Evolutionary conservation across 2,113 vertebrate genomes (phyloP).

Genomic region (Sprattus sprattus): DNA sequence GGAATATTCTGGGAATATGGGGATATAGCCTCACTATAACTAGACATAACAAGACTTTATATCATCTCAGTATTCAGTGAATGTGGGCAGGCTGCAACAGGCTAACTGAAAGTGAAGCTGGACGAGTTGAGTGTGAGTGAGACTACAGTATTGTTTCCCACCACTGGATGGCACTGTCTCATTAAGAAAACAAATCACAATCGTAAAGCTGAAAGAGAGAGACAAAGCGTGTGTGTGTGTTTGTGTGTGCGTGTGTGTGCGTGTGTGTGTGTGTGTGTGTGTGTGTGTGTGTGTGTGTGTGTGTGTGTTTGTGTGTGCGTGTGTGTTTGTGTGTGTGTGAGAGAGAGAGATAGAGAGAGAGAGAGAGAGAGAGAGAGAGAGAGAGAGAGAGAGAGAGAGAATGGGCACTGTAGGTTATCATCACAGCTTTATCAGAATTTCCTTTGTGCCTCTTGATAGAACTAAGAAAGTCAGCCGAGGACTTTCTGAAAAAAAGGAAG

Average conservation of each 20-base stretch:
- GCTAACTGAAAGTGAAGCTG: background rate
- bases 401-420: background rate
- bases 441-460: background rate
- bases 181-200: background rate
- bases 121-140: background rate
- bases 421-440: background rate
- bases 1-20: background rate
- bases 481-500: background rate
- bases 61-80: background rate
- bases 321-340: background rate
- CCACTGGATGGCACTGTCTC: constrained; percentile 7
- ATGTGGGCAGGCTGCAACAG: background rate
- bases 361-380: background rate
- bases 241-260: background rate
- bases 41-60: background rate
- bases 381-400: background rate
- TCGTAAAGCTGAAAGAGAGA: background rate
- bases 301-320: too few species aligned
- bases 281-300: background rate
- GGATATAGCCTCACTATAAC: background rate
- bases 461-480: background rate
- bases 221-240: background rate
- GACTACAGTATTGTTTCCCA: background rate
- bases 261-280: constrained; percentile 1
- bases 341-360: background rate